Evolutionary conservation across 2,113 vertebrate species (phyloP), one percentile per base, ranked within the genome.

Genomic region (Hippocampus mohnikei): DNA sequence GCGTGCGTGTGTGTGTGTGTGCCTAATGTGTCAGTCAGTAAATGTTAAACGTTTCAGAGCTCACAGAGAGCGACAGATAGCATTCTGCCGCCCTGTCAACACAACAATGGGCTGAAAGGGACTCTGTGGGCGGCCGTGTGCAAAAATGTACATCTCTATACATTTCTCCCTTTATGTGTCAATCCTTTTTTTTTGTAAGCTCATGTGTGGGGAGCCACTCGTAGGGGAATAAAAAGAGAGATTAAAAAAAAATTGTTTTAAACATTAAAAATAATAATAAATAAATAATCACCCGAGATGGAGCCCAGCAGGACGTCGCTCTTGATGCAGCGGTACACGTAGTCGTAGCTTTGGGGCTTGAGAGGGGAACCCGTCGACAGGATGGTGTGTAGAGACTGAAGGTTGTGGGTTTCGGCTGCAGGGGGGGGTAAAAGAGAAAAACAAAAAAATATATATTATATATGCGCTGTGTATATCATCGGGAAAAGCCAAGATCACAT

Each of bases 351-450:
- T 74, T 94, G 94, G 20, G 95, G 92, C 58, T 95, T 97, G 73
- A 99, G 93, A 0, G 95, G 95, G 1, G 97, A 98, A 48, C 97
- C 96, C 0, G 96, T 98, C 3, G 96, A 98, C 84, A 99, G 91
- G 74, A 99, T 94, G 16, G 93, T 98, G 88, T 94, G 97, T 6
- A 98, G 94, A 0, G 95, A 95, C 70, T 96, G 95, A 1, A 98
- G 94, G 46, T 89, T 95, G 88, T 99, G 95, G 0, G 95, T 96
- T 79, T 97, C 94, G 59, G 77, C 97, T 97, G 88, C 1, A 27
- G 25, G 12, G 67, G 12, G 67, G 13, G 11, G 63, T 5, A 48
- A 18, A 48, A 63, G 5, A 2, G 3, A 64, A 37, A 55, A 55
- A 33, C 10, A 11, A 41, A 53, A 53, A 59, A 16, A 60, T 2